Evolutionary conservation across 1,140 invertebrate genomes (phyloP).

Genomic region (Trypoxylus dichotomus): DNA sequence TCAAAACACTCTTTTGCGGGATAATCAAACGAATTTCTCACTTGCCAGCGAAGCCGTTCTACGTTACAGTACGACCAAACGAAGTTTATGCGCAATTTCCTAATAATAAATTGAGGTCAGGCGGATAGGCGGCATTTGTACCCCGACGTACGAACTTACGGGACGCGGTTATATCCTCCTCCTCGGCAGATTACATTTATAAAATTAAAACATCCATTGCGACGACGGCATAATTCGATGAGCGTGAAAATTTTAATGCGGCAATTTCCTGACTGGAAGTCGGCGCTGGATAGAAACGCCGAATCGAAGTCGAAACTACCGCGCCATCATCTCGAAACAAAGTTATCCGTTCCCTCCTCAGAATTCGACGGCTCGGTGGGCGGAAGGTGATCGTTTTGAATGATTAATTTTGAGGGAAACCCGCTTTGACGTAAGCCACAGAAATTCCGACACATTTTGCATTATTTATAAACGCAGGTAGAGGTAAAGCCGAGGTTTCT

Average conservation of each 20-base stretch:
- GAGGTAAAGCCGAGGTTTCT: background rate
- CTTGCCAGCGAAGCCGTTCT: background rate
- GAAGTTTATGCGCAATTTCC: slow-evolving; percentile 2
- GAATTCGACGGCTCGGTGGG: background rate
- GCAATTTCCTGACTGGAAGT: slow-evolving; percentile 10
- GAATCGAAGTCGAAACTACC: background rate
- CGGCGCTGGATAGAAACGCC: background rate
- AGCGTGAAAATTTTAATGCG: slow-evolving; percentile 19
- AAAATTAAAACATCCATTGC: slow-evolving; percentile 15
- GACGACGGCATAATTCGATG: background rate
- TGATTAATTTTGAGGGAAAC: slow-evolving; percentile 13
- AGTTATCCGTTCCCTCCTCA: background rate
- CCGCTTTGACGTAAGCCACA: background rate
- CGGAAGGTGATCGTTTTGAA: slow-evolving; percentile 11
- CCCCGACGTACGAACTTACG: background rate
- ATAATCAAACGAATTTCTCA: background rate
- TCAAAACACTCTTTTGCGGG: background rate
- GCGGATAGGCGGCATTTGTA: background rate
- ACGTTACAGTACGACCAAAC: background rate
- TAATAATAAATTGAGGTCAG: slow-evolving; percentile 16
- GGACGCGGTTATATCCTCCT: background rate
- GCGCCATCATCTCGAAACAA: background rate
- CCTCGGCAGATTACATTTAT: slow-evolving; percentile 7
- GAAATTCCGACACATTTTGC: slow-evolving; percentile 7
- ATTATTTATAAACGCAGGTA: slow-evolving; percentile 12